These are phyloP conservation scores for Kryphioiulus occultus DNA, from an alignment of 2,888 invertebrate genomes.

Conservation along the genomic window DNA sequence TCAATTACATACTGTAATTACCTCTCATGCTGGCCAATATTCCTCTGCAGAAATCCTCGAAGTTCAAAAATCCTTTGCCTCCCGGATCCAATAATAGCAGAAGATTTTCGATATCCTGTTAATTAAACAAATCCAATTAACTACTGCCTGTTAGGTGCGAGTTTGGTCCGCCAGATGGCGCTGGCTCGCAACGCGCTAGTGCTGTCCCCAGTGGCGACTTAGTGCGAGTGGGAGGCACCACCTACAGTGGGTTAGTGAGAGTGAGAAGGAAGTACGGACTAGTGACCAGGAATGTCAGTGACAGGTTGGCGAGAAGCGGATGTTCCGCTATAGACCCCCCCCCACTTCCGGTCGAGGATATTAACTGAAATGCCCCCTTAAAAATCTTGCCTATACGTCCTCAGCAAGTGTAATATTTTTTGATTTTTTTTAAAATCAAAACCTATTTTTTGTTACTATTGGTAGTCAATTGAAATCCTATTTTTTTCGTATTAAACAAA, in stretches of 20 bases:
- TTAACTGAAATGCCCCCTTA: background rate
- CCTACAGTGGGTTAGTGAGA: background rate
- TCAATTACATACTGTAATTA: no score
- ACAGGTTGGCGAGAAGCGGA: background rate
- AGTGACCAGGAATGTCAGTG: background rate
- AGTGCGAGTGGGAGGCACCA: no score
- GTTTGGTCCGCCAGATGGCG: background rate
- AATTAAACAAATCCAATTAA: background rate
- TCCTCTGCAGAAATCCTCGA: slow-evolving; percentile 33
- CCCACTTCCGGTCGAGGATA: background rate
- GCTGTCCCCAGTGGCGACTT: no score
- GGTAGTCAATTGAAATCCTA: background rate
- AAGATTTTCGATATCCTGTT: slow-evolving; percentile 35
- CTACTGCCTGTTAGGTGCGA: no score
- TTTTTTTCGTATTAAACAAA: background rate
- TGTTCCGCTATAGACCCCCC: background rate
- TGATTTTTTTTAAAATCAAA: background rate
- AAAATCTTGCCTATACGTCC: background rate
- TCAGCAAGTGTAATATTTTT: background rate
- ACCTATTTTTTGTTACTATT: background rate
- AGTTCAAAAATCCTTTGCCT: slow-evolving; percentile 29
- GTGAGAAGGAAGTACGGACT: background rate
- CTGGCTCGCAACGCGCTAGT: no score
- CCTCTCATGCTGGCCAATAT: slow-evolving; percentile 7
- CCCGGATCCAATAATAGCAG: slow-evolving; percentile 30